These are phyloP conservation scores for Benthosema pterotum DNA, from an alignment of 2,797 vertebrate genomes.

Conservation along the genomic window DNA sequence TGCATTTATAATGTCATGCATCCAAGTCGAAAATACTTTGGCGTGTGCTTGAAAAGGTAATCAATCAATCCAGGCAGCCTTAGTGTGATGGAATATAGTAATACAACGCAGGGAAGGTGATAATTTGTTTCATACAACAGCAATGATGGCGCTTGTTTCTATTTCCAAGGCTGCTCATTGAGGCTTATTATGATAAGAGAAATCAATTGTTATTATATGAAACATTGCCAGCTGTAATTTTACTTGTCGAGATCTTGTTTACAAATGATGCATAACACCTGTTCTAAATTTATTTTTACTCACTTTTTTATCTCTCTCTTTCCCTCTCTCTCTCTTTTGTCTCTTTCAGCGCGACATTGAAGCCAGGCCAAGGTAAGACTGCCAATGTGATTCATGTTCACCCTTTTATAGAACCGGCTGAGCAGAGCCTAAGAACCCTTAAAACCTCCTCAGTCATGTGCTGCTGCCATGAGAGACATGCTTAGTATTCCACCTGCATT, in stretches of 20 bases:
- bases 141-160: too few species aligned
- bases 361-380: conserved; percentile 82
- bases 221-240: conserved; percentile 51
- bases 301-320: conserved; percentile 21
- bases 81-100: too few species aligned
- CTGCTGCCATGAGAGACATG: conserved; percentile 25
- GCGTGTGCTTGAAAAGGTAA: too few species aligned
- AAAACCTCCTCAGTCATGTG: conserved; percentile 24
- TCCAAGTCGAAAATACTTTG: too few species aligned
- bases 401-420: conserved; percentile 40
- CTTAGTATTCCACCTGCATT: conserved; percentile 26
- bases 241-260: conserved; percentile 42
- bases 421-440: conserved; percentile 34
- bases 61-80: too few species aligned
- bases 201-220: conserved; percentile 64
- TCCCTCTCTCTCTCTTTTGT: conserved; percentile 39
- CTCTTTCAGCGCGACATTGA: conserved; percentile 74
- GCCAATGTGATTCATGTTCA: conserved; percentile 47
- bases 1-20: too few species aligned
- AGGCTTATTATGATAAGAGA: conserved; percentile 25
- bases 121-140: too few species aligned
- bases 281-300: conserved; percentile 41
- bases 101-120: too few species aligned
- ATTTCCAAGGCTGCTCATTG: too few species aligned
- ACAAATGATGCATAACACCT: conserved; percentile 45